Conservation (phyloP, 2,888 invertebrate genomes). For the Eristalis arbustorum region DNA sequence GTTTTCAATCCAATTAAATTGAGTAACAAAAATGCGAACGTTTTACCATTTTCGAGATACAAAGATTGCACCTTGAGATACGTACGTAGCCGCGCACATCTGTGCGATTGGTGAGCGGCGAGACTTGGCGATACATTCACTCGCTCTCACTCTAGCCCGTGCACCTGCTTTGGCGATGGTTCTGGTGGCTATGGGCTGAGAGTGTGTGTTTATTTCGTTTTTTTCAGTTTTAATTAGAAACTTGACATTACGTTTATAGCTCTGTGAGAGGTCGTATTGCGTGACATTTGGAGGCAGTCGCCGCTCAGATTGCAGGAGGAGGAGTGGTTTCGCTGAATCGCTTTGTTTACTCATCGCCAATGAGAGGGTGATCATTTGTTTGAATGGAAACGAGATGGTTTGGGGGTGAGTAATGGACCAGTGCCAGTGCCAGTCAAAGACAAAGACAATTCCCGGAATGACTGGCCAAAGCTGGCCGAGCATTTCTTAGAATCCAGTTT, state of each 20-base stretch:
- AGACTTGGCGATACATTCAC: neutral
- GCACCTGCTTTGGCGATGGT: neutral
- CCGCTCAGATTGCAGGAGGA: neutral
- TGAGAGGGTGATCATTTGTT: neutral
- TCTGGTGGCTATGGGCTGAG: neutral
- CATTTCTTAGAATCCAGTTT: neutral
- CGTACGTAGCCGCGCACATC: neutral
- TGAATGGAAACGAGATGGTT: neutral
- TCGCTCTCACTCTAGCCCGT: too few relatives aligned
- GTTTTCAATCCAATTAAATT: slow-evolving; percentile 61
- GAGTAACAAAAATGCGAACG: slow-evolving; percentile 58
- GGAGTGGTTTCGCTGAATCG: slow-evolving; percentile 2
- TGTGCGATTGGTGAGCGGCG: neutral
- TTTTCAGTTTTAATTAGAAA: slow-evolving; percentile 54
- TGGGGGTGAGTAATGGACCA: neutral
- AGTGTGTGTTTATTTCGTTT: neutral
- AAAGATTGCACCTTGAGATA: slow-evolving; percentile 61
- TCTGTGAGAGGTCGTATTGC: slow-evolving; percentile 9
- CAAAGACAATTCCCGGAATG: neutral
- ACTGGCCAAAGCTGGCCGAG: neutral
- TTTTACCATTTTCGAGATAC: slow-evolving; percentile 52
- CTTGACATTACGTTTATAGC: slow-evolving; percentile 54
- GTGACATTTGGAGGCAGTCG: slow-evolving; percentile 24
- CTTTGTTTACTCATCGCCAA: neutral
- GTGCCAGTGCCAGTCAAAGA: neutral